Percentiles rank a stretch among this genome's conserved stretches.
Evolutionary conservation across 2,113 vertebrate genomes (phyloP).

Genomic region (Malurus cyaneus): DNA sequence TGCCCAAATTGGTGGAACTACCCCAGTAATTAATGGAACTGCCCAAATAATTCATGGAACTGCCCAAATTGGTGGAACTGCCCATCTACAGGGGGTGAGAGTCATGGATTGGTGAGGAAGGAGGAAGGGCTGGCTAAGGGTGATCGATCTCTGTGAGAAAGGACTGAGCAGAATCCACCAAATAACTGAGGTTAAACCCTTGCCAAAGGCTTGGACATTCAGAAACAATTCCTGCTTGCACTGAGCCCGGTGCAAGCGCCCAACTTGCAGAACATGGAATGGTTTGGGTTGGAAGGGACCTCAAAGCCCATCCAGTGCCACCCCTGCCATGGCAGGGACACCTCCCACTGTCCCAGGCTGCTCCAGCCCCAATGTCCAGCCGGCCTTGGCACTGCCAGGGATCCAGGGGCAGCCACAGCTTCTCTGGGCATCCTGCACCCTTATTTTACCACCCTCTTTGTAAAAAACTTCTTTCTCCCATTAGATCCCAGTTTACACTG

Average conservation of each 20-base stretch:
- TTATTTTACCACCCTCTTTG: neutral
- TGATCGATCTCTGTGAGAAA: neutral
- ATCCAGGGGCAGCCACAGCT: neutral
- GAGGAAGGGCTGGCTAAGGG: neutral
- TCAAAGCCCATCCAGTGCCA: neutral
- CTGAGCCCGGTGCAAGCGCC: accelerated
- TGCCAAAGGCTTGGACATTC: neutral
- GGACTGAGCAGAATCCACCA: neutral
- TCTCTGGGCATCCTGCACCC: neutral
- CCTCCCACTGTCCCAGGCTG: neutral
- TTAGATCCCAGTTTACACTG: neutral
- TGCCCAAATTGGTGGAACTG: neutral
- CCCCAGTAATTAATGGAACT: too few species aligned
- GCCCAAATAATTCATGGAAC: neutral
- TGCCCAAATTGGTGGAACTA: neutral
- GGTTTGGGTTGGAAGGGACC: too few species aligned
- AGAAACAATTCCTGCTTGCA: neutral
- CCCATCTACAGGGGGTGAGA: accelerated
- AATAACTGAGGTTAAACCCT: neutral
- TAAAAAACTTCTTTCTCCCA: neutral
- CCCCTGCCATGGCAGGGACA: neutral
- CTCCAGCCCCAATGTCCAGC: neutral
- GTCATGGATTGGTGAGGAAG: neutral
- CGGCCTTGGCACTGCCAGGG: neutral
- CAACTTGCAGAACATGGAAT: neutral